A percentile compares a stretch with the other conserved stretches of the same genome.
Conservation (phyloP, 2,113 vertebrate species). For the Ophiodon elongatus region DNA sequence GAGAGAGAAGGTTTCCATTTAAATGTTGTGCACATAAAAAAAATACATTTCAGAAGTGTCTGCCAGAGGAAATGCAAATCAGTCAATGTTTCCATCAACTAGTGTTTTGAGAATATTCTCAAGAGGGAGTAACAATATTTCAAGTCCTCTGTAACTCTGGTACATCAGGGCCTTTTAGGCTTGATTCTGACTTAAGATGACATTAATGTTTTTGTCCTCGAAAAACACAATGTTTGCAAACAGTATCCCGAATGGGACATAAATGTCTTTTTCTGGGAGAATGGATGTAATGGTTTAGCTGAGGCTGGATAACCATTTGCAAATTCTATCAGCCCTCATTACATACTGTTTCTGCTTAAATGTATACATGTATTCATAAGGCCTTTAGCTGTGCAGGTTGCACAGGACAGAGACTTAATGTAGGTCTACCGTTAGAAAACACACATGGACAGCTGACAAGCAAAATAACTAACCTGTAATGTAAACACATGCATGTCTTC, state of each 20-base stretch:
- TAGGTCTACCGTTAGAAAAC: not conserved
- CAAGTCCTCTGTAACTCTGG: not conserved
- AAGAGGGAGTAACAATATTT: not conserved
- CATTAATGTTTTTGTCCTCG: not conserved
- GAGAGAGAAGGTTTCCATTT: conserved; percentile 5
- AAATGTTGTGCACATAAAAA: not conserved
- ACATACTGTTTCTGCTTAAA: conserved; percentile 38
- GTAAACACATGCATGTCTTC: not conserved
- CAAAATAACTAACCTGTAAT: not conserved
- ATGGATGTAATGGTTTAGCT: conserved; percentile 11
- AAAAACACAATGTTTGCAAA: not conserved
- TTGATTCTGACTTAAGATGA: not conserved
- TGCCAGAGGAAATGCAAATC: conserved; percentile 12
- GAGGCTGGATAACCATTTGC: conserved; percentile 22
- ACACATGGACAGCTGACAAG: not conserved
- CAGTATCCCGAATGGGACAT: conserved; percentile 22
- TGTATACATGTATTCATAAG: conserved; percentile 25
- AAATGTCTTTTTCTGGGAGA: conserved; percentile 2
- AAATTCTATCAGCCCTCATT: conserved; percentile 15
- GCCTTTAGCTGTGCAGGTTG: conserved; percentile 26
- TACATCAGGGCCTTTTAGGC: not conserved
- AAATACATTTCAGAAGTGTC: not conserved
- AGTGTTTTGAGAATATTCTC: conserved; percentile 5
- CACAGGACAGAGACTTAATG: not conserved
- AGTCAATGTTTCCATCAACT: not conserved